A percentile compares a stretch with the other conserved stretches of the same genome.
Conservation (phyloP, 2,113 vertebrate species). For the Crotophaga sulcirostris region DNA sequence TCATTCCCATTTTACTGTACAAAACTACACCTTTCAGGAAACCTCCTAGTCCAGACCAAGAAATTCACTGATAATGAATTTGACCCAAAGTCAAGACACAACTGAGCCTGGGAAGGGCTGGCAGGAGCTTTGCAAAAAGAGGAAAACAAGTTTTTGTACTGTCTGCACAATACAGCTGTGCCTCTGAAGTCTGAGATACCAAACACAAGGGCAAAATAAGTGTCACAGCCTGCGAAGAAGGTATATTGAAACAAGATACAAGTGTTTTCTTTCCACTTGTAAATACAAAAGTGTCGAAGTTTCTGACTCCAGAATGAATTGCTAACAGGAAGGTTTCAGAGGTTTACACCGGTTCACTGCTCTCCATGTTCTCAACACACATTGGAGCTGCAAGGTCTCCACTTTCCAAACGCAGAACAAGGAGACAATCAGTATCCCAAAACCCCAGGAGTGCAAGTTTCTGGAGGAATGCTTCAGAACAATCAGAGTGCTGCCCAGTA, state of each 20-base stretch:
- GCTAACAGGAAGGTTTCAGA: not conserved
- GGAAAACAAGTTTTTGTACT: not conserved
- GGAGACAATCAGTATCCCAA: not conserved
- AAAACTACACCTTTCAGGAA: not conserved
- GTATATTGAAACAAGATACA: not conserved
- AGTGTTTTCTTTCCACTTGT: not conserved
- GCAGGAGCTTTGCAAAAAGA: not conserved
- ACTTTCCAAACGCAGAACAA: not conserved
- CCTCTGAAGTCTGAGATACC: not conserved
- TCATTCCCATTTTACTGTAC: not conserved
- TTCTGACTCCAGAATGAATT: not conserved
- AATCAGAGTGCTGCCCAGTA: not conserved
- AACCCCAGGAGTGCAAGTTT: not conserved
- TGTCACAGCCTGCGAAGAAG: not conserved
- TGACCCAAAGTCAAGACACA: not conserved
- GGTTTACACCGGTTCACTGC: not conserved
- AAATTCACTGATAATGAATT: not conserved
- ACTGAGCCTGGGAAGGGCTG: not conserved
- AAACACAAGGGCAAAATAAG: not conserved
- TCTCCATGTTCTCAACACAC: accelerated
- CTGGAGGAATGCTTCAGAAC: not conserved
- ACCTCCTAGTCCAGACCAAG: not conserved
- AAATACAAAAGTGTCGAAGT: not conserved
- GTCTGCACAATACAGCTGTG: not conserved
- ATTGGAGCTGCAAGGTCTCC: not conserved